phyloP scores from a whole-genome alignment of 2,888 invertebrate genomes.

The Tetragnatha montana region DNA sequence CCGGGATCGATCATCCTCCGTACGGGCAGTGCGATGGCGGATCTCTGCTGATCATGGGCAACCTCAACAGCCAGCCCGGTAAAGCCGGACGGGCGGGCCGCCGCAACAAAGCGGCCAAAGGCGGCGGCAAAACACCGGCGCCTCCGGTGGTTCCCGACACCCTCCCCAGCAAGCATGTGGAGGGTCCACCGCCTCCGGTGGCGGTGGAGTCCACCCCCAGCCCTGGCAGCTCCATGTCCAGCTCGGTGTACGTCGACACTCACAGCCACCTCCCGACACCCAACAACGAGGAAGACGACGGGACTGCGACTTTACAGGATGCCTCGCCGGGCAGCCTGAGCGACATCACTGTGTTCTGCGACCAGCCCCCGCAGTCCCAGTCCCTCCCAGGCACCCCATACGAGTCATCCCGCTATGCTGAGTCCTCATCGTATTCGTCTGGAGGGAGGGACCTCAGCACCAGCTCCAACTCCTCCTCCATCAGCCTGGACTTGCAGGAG shows the following conservation, averaged over 20 bases:
- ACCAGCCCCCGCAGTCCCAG: constrained; percentile 55
- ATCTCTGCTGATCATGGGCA: constrained; percentile 51
- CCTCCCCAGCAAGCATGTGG: background rate
- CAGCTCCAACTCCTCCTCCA: constrained; percentile 32
- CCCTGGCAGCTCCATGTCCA: constrained; percentile 70
- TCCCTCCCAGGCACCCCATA: constrained; percentile 66
- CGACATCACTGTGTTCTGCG: constrained; percentile 68
- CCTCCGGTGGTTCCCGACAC: background rate
- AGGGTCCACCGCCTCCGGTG: background rate
- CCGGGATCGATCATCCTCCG: constrained; percentile 5
- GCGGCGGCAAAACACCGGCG: constrained; percentile 4
- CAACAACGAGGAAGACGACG: constrained; percentile 59
- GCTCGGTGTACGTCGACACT: constrained; percentile 70
- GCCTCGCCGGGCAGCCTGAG: constrained; percentile 64
- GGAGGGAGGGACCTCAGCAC: constrained; percentile 49
- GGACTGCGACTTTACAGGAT: constrained; percentile 56
- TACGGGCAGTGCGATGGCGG: constrained; percentile 13
- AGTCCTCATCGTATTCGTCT: constrained; percentile 55
- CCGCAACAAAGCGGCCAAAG: background rate
- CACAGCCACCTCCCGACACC: constrained; percentile 70
- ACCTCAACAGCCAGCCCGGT: constrained; percentile 68
- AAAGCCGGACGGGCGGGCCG: constrained; percentile 49
- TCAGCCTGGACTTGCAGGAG: constrained; percentile 37
- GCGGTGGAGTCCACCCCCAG: constrained; percentile 61
- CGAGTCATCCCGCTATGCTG: constrained; percentile 46